Evolutionary conservation across 2,113 vertebrate genomes (phyloP), one percentile per base, ranked within the genome.

Genomic region (Oxyura jamaicensis): DNA sequence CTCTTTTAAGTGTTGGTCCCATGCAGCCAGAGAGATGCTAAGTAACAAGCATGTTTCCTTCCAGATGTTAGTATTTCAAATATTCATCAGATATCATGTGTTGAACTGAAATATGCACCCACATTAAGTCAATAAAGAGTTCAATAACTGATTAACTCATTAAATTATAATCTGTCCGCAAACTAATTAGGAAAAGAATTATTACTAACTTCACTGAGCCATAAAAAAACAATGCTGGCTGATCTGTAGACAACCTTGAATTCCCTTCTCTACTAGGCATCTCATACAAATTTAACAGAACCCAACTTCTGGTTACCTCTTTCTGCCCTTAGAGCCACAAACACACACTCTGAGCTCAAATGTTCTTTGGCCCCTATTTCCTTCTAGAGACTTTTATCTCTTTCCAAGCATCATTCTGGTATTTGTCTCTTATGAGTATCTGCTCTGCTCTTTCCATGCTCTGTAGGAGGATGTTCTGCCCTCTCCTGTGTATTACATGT

Each of bases 41-140:
- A 52, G 20, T 39, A 72, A 82, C 50, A 79, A 29, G 18, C 8
- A 17, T 10, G 5, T 53, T 63, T 91, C 42, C 28, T 46, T 5
- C 7, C 20, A 33, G 75, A 1, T 28, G 8, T n/a, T n/a, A 22
- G 16, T 44, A 36, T 73, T 89, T 88, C 20, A 25, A 60, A 46
- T 35, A 67, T 58, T 84, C 53, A 21, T 15, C 50, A 60, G 29
- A 16, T 36, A 21, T 1, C 15, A 35, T 3, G 4, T 5, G 5
- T n/a, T 62, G 41, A 53, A 29, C 11, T 23, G 50, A 41, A 44
- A 13, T 41, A 22, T 0, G 0, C 3, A 1, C 3, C 22, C 28
- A 20, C 50, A 60, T 9, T 8, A 19, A 59, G 42, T 10, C 44
- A 82, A 39, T 26, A 21, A 50, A n/a, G 48, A 81, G 36, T 35